These are phyloP conservation scores for Cephus sareptanus DNA, from an alignment of 2,888 invertebrate genomes.

Conservation along the genomic window DNA sequence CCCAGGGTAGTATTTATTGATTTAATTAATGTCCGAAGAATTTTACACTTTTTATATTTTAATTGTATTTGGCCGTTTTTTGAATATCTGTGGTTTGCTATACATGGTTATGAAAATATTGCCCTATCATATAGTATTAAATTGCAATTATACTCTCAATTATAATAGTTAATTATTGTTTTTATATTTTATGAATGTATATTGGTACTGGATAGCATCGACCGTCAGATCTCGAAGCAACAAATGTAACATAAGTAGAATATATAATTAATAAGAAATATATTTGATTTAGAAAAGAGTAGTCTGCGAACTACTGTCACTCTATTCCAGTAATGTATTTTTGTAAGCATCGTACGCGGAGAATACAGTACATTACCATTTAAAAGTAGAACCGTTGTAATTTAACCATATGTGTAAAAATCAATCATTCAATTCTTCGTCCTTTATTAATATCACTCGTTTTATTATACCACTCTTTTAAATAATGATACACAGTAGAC, in stretches of 20 bases:
- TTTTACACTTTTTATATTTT: constrained; percentile 23
- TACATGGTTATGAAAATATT: constrained; percentile 6
- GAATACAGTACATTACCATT: not conserved
- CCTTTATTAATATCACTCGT: constrained; percentile 24
- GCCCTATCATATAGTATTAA: constrained; percentile 16
- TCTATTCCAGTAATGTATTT: not conserved
- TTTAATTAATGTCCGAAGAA: constrained; percentile 20
- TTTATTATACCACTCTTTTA: constrained; percentile 18
- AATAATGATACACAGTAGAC: not conserved
- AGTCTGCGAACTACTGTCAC: not conserved
- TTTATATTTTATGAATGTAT: constrained; percentile 36
- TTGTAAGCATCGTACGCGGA: not conserved
- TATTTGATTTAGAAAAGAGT: constrained; percentile 26
- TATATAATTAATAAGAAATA: constrained; percentile 34
- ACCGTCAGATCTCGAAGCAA: constrained; percentile 8
- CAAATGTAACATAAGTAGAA: constrained; percentile 33
- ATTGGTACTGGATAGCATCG: constrained; percentile 28
- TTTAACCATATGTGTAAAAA: not conserved
- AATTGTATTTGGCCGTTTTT: constrained; percentile 42
- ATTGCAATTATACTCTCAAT: constrained; percentile 13
- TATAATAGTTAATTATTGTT: constrained; percentile 27
- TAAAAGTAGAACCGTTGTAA: not conserved
- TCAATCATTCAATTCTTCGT: not conserved
- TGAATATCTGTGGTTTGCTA: constrained; percentile 48
- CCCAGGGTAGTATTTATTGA: constrained; percentile 44